Base-by-base conservation (phyloP, 1,140 invertebrate species). In the Drosophila ficusphila region DNA sequence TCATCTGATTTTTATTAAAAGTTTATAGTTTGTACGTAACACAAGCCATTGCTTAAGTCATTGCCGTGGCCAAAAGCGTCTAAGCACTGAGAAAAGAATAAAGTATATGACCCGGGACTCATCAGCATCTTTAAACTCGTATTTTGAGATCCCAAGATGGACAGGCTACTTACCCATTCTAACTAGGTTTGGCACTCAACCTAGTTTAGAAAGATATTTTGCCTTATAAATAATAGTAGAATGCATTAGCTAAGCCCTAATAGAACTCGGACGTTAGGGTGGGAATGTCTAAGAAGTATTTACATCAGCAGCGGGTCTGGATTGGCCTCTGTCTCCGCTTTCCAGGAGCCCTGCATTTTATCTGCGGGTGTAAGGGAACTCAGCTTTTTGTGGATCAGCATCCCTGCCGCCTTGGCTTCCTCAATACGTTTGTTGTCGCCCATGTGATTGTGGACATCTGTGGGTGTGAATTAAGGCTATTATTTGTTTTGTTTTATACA, bases 371-470 rank as follows among this genome's bases (percentile, higher is more conserved):
- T 85, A 4, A 85, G 38, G 0, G 82, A 65, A 49, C 88, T 91
- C 0, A 91, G 62, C 61, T 91, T 91, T 19, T 85, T 91, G 51
- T 76, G 75, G 27, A 91, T 83, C 9, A 91, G 57, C 73, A 90
- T 89, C n/a, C 82, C 85, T 11, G 79, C 70, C 4, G 64, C 48
- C 25, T 57, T 68, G 2, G 90, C 90, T 3, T 54, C 60, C 31
- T 90, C 86, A 14, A 91, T 90, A 5, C 90, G 85, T 33, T 81
- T 57, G 18, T 34, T 73, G 47, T 91, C 90, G 12, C 79, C 79
- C 33, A 73, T 54, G 21, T 91, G 90, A 34, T 91, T 91, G 42
- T 91, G 90, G 4, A 90, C 73, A 89, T 90, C 90, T 91, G 36
- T 4, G 27, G 11, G 49, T 39, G 34, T 7, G 12, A 0, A 38